Conservation (phyloP, 2,113 vertebrate genomes). For the Barbus barbus region DNA sequence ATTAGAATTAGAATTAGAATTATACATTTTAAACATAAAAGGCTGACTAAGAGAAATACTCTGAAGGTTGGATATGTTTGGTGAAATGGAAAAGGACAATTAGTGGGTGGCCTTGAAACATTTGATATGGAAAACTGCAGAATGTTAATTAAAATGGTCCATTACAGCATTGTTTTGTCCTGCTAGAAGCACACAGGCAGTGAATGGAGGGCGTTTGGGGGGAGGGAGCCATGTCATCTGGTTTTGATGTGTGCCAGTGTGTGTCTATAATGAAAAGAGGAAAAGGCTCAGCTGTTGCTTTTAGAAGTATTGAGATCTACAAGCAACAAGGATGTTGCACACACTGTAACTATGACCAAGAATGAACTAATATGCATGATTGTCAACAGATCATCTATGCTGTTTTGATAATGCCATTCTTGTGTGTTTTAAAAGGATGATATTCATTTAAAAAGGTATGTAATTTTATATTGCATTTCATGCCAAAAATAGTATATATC, state of each 20-base stretch:
- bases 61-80: conserved; percentile 19
- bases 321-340: conserved; percentile 33
- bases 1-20: no score
- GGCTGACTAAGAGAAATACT: neutral
- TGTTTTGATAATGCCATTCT: neutral
- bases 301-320: conserved; percentile 52
- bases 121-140: conserved; percentile 65
- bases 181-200: conserved; percentile 33
- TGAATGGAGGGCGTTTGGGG: conserved; percentile 47
- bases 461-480: neutral
- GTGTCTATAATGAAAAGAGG: conserved; percentile 60
- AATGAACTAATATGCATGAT: neutral
- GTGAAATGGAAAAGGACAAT: neutral
- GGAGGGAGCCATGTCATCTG: conserved; percentile 68
- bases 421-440: neutral
- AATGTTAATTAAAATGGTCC: conserved; percentile 59
- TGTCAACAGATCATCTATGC: neutral
- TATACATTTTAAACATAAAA: neutral
- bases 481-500: neutral
- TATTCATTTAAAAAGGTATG: conserved; percentile 19
- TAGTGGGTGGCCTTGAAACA: conserved; percentile 41
- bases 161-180: conserved; percentile 53
- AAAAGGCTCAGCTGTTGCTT: conserved; percentile 58
- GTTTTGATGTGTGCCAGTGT: conserved; percentile 77
- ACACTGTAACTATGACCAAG: neutral